phyloP scores from a whole-genome alignment of 2,888 invertebrate genomes.

The Cosmia trapezina region DNA sequence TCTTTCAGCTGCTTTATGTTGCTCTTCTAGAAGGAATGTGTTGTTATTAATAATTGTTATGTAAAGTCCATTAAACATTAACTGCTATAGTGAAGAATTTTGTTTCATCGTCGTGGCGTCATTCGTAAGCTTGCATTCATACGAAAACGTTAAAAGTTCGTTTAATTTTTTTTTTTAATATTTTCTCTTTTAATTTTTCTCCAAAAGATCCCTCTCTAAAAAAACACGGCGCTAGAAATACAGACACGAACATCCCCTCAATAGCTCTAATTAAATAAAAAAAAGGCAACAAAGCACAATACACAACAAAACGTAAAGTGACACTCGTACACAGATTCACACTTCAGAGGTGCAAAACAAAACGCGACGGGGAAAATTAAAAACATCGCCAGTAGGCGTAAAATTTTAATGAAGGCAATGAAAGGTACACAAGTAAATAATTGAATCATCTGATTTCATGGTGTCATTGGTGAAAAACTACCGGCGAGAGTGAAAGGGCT shows the following conservation, averaged over 20 bases:
- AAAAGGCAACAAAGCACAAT: constrained; percentile 65
- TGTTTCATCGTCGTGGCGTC: no score
- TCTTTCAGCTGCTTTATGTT: constrained; percentile 92
- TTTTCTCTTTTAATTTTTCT: neutral
- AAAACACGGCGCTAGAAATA: constrained; percentile 26
- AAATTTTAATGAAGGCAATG: constrained; percentile 88
- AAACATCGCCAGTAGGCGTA: constrained; percentile 76
- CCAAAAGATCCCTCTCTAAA: neutral
- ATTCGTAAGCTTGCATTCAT: neutral
- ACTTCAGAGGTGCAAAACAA: constrained; percentile 89
- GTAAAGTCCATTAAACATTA: no score
- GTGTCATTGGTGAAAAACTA: constrained; percentile 81
- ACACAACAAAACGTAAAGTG: constrained; percentile 74
- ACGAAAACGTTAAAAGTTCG: neutral
- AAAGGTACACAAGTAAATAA: constrained; percentile 81
- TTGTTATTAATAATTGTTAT: constrained; percentile 6
- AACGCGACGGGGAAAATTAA: constrained; percentile 77
- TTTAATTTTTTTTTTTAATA: neutral
- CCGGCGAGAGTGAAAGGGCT: constrained; percentile 76
- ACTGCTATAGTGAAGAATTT: no score
- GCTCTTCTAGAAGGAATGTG: constrained; percentile 70
- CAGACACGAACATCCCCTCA: constrained; percentile 43
- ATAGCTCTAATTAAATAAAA: constrained; percentile 59
- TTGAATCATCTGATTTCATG: constrained; percentile 86
- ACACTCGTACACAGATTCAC: constrained; percentile 81